These are phyloP conservation scores for Agrochola lota DNA, from an alignment of 2,888 invertebrate species.

Conservation along the genomic window DNA sequence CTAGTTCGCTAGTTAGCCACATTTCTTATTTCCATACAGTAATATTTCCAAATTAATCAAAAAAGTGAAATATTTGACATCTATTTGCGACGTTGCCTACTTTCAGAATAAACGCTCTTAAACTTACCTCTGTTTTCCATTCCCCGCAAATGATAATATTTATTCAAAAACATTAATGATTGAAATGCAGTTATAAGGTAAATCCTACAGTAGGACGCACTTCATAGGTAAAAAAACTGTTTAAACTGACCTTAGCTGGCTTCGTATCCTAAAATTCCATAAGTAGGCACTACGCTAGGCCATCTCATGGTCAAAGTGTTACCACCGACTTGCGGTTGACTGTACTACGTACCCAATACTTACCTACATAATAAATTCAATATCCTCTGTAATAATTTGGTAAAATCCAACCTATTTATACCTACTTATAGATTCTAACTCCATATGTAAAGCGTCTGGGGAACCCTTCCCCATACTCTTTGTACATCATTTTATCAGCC, in stretches of 20 bases:
- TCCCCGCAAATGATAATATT: not conserved
- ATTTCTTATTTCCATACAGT: no score
- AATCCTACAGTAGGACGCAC: not conserved
- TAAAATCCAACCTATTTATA: not conserved
- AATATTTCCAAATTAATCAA: no score
- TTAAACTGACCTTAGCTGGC: not conserved
- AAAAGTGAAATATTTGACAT: no score
- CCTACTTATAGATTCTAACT: not conserved
- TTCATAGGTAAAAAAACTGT: not conserved
- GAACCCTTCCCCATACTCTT: not conserved
- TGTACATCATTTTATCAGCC: not conserved
- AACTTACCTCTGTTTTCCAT: not conserved
- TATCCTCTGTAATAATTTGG: not conserved
- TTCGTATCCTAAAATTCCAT: not conserved
- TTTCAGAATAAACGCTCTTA: no score
- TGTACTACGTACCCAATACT: not conserved
- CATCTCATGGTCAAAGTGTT: not conserved
- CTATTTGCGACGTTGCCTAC: no score
- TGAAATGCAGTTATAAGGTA: not conserved
- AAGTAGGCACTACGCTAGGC: not conserved
- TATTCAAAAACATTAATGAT: not conserved
- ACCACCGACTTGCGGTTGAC: not conserved
- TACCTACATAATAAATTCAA: not conserved
- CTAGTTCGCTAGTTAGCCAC: no score
- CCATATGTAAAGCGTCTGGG: not conserved